Base-by-base conservation (phyloP, 2,888 invertebrate genomes). In the Acheta domesticus region DNA sequence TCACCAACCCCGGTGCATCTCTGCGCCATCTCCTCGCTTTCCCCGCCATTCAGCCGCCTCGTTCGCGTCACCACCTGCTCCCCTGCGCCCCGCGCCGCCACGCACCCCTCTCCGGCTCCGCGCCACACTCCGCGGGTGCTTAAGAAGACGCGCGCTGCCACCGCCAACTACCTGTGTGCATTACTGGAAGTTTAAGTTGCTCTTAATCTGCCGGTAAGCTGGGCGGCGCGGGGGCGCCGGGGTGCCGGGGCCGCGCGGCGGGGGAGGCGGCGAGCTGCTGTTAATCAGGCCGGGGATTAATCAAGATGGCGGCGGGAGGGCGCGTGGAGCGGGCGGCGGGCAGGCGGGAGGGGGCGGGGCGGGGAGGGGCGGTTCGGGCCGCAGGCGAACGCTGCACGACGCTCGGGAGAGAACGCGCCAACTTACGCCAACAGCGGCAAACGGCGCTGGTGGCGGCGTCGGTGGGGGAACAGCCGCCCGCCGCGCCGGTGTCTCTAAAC, bases 151-250 rank as follows among this genome's bases (percentile, higher is more conserved):
- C 36, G 36, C 36, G 36, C 62, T 62, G 62, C 62, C 62, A 62
- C 62, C 62, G 62, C 62, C 62, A 62, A 19, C 62, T 62, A 62
- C 62, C 62, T 62, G 62, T 62, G 62, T 62, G 62, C 62, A 62
- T 62, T 62, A 62, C 62, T 62, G 62, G 62, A 62, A 62, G 62
- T 62, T 62, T 62, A 62, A 62, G 62, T 62, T 62, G 62, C 62
- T 62, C 62, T 62, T 62, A 62, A 62, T 62, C 62, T 62, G 62
- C 4, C 62, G n/a, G 62, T 62, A 62, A 62, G 62, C 62, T 62
- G 62, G 62, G 62, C 62, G n/a, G n/a, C 62, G 62, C 16, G 16
- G 62, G 16, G 62, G 62, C n/a, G 62, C 16, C 62, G 62, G n/a
- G 62, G 16, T 8, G 62, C 62, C 62, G 14, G 62, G 36, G 36